phyloP scores from a whole-genome alignment of 1,140 invertebrate species.

The Harpegnathos saltator region DNA sequence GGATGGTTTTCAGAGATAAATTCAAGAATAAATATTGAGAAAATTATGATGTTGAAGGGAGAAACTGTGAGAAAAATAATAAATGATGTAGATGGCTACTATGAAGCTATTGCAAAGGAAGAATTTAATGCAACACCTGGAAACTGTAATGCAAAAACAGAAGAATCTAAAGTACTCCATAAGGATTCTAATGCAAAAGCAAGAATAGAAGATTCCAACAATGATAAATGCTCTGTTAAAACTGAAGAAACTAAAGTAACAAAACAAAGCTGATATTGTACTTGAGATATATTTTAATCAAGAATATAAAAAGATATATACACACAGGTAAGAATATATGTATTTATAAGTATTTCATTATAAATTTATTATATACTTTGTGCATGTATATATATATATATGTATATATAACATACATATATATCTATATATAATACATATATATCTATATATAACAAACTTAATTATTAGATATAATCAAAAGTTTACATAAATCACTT shows the following conservation, averaged over 20 bases:
- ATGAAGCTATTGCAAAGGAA: slow-evolving; percentile 75
- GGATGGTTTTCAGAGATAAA: slow-evolving; percentile 94
- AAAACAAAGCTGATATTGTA: slow-evolving; percentile 26
- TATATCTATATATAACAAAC: no score
- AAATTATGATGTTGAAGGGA: slow-evolving; percentile 93
- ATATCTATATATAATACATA: no score
- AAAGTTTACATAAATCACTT: slow-evolving; percentile 3
- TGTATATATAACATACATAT: no score
- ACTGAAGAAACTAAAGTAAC: slow-evolving; percentile 30
- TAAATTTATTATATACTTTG: slow-evolving; percentile 64
- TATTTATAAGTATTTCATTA: slow-evolving; percentile 33
- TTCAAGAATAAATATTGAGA: slow-evolving; percentile 93
- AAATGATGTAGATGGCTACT: slow-evolving; percentile 76
- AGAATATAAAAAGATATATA: slow-evolving; percentile 24
- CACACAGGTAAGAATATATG: slow-evolving; percentile 41
- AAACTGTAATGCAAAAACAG: no score
- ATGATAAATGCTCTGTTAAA: not conserved
- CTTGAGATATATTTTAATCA: not conserved
- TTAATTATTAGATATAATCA: not conserved
- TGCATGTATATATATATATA: no score
- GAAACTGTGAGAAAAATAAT: slow-evolving; percentile 89
- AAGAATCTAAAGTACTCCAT: slow-evolving; percentile 51
- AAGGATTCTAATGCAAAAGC: not conserved
- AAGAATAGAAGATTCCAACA: not conserved
- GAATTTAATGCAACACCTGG: slow-evolving; percentile 27